Conservation (phyloP, 2,888 invertebrate species). For the Andrena fulva region DNA sequence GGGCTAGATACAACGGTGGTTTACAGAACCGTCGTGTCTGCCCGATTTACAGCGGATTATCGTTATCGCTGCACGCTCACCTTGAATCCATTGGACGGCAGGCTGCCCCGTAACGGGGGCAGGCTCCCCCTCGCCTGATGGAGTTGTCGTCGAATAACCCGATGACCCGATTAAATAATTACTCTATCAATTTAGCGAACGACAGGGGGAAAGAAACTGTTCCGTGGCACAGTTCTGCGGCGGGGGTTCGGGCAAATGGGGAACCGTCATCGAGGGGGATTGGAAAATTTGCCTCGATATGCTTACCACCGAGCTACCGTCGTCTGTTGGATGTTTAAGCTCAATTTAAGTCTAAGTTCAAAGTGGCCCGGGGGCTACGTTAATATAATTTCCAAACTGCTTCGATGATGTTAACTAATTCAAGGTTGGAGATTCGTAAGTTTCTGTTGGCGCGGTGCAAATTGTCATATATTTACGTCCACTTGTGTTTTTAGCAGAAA, state of each 20-base stretch:
- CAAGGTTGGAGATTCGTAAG: too few species aligned
- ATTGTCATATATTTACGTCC: too few species aligned
- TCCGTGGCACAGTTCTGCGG: conserved; percentile 3
- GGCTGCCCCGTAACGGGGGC: not conserved
- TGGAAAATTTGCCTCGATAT: not conserved
- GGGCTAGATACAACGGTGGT: conserved; percentile 38
- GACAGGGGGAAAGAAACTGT: conserved; percentile 20
- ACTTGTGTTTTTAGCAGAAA: too few species aligned
- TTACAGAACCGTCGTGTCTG: conserved; percentile 44
- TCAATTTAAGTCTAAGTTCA: too few species aligned
- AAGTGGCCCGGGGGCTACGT: too few species aligned
- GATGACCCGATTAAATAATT: conserved; percentile 50
- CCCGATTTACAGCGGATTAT: conserved; percentile 61
- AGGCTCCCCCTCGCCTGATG: conserved; percentile 28
- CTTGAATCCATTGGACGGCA: conserved; percentile 50
- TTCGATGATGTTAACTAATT: too few species aligned
- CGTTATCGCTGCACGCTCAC: conserved; percentile 57
- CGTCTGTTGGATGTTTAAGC: too few species aligned
- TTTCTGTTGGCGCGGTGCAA: too few species aligned
- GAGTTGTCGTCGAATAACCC: conserved; percentile 48
- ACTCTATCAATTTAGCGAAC: conserved; percentile 32
- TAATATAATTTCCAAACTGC: too few species aligned
- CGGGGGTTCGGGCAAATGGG: not conserved
- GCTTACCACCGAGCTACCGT: too few species aligned
- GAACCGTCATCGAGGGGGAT: not conserved